Evolutionary conservation across 1,140 invertebrate genomes (phyloP), one percentile per base, ranked within the genome.

Genomic region (Melitaea cinxia): DNA sequence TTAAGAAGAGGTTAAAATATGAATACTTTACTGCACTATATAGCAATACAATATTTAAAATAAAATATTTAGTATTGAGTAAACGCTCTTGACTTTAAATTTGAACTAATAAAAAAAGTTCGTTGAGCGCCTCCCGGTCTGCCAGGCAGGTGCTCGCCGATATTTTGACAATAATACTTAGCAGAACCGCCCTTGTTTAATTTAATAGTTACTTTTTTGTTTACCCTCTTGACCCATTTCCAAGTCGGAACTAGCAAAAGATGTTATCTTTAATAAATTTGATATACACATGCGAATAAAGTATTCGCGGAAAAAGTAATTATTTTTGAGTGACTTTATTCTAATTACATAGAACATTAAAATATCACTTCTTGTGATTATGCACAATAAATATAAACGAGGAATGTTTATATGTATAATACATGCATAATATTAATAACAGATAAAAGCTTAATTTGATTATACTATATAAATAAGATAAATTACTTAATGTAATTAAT

Each of bases 81-180:
- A 62, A 54, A 62, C 33, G 50, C 50, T 54, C 50, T 54, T 33
- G 49, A 62, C 59, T 62, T 62, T 49, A 37, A 19, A 10, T 54
- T 45, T 10, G 12, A 17, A 37, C 24, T 9, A 21, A 14, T 54
- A 62, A 76, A 78, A 80, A 83, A 79, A 75, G 42, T 47, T 76
- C 78, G 77, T 83, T 85, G 78, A 74, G 78, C 80, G 80, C 79
- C 83, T 62, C 63, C 66, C 68, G 73, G 85, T 86, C 85, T 88
- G 52, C 59, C 54, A 72, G 74, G 78, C 88, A 90, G 88, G 88
- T 90, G 88, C 71, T 77, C 67, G 73, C 75, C 75, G 77, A 83
- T 88, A 84, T 90, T 88, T 90, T 88, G 85, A 90, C 85, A 88
- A 83, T 75, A 76, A 82, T 82, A 88, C 73, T 89, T 88, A 89